Evolutionary conservation across 1,140 invertebrate species (phyloP).

Genomic region (Ceratosolen fusciceps): DNA sequence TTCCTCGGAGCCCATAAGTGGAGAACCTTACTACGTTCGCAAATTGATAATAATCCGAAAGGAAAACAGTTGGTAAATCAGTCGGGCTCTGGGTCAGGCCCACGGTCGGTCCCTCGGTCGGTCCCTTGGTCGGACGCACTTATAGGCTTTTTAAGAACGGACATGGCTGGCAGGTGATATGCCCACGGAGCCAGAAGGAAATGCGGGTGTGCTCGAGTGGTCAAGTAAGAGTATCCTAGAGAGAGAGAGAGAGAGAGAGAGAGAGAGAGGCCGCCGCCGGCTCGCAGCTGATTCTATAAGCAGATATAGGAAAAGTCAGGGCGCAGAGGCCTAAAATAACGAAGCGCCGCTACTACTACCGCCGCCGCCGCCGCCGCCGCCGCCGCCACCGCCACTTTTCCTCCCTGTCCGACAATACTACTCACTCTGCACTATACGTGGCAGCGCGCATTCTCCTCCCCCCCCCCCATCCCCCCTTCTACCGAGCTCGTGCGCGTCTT

Average conservation of each 20-base stretch:
- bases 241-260: too few relatives aligned
- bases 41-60: not conserved
- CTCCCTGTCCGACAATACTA: constrained; percentile 46
- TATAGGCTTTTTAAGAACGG: not conserved
- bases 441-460: not conserved
- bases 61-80: not conserved
- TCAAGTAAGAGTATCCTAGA: too few relatives aligned
- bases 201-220: not conserved
- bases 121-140: too few relatives aligned
- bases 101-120: too few relatives aligned
- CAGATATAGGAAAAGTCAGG: constrained; percentile 64
- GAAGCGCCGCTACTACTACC: constrained; percentile 52
- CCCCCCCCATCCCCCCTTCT: constrained; percentile 56
- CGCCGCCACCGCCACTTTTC: too few relatives aligned
- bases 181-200: constrained; percentile 12
- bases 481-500: constrained; percentile 55
- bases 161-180: constrained; percentile 47
- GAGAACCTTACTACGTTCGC: not conserved
- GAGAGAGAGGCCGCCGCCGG: constrained; percentile 39
- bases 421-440: too few relatives aligned
- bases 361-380: too few relatives aligned
- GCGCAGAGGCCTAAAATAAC: constrained; percentile 66
- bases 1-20: too few relatives aligned
- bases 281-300: constrained; percentile 69
- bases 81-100: too few relatives aligned